Evolutionary conservation across 1,140 invertebrate genomes (phyloP).

Genomic region (Euglossa dilemma): DNA sequence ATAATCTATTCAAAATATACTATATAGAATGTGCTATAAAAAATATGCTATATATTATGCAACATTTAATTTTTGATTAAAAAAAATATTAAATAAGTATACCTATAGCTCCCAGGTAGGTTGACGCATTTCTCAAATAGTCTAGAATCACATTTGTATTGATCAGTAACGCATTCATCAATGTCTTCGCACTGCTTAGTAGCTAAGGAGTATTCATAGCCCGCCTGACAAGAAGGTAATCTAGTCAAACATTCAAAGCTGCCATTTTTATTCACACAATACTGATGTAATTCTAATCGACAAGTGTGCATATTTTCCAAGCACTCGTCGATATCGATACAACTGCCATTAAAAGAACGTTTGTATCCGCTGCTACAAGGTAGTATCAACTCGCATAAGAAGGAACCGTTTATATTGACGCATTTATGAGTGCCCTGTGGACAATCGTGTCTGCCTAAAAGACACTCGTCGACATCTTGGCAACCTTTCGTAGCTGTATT

Average conservation of each 20-base stretch:
- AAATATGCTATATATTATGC: too few species aligned
- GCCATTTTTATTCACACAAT: constrained; percentile 83
- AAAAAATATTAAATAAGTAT: constrained; percentile 42
- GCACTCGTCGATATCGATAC: constrained; percentile 84
- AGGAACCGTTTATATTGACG: constrained; percentile 75
- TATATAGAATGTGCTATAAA: too few species aligned
- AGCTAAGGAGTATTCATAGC: constrained; percentile 75
- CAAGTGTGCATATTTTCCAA: constrained; percentile 72
- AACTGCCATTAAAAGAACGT: constrained; percentile 78
- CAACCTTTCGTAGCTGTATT: constrained; percentile 86
- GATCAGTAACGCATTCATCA: constrained; percentile 84
- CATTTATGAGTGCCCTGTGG: constrained; percentile 67
- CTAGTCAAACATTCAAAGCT: constrained; percentile 81
- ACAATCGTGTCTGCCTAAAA: constrained; percentile 75
- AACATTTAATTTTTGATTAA: too few species aligned
- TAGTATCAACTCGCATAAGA: constrained; percentile 64
- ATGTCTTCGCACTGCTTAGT: constrained; percentile 84
- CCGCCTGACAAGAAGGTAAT: constrained; percentile 72
- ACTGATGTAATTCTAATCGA: constrained; percentile 72
- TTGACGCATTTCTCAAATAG: constrained; percentile 83
- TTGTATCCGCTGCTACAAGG: constrained; percentile 70
- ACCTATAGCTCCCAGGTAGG: constrained; percentile 84
- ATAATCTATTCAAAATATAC: background rate
- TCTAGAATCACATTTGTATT: constrained; percentile 75
- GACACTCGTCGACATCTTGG: constrained; percentile 94